Conservation (phyloP, 2,113 vertebrate species). For the Ranitomeya variabilis region DNA sequence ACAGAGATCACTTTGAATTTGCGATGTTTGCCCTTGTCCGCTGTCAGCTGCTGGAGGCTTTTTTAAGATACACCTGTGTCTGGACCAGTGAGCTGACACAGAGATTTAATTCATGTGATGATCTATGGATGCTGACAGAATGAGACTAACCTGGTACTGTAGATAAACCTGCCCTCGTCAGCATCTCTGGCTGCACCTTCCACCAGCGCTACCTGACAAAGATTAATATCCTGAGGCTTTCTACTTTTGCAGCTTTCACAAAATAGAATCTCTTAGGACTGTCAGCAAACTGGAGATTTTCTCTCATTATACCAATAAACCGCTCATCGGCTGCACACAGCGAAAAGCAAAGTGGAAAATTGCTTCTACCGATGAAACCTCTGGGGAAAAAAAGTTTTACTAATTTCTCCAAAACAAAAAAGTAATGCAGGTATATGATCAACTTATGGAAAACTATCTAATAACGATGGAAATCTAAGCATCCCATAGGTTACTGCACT, state of each 20-base stretch:
- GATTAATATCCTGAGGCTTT: neutral
- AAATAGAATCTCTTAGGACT: neutral
- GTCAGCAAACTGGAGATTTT: too few relatives aligned
- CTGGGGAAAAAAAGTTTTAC: too few relatives aligned
- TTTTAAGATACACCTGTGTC: constrained; percentile 14
- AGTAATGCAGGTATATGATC: too few relatives aligned
- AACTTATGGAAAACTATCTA: too few relatives aligned
- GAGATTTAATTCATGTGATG: constrained; percentile 2
- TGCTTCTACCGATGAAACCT: too few relatives aligned
- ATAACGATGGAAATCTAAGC: too few relatives aligned
- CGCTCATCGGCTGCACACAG: neutral
- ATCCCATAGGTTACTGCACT: too few relatives aligned
- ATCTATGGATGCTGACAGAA: constrained; percentile 39
- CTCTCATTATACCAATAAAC: neutral
- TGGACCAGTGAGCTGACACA: constrained; percentile 33
- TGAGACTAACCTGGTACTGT: neutral
- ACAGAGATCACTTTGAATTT: neutral
- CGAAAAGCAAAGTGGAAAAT: too few relatives aligned
- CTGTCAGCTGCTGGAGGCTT: neutral
- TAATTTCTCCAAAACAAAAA: too few relatives aligned
- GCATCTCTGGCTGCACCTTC: neutral
- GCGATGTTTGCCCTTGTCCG: neutral
- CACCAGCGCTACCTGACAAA: neutral
- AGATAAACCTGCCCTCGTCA: constrained; percentile 24
- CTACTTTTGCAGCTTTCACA: neutral